Evolutionary conservation across 2,888 invertebrate species (phyloP).

Genomic region (Philaethria dido): DNA sequence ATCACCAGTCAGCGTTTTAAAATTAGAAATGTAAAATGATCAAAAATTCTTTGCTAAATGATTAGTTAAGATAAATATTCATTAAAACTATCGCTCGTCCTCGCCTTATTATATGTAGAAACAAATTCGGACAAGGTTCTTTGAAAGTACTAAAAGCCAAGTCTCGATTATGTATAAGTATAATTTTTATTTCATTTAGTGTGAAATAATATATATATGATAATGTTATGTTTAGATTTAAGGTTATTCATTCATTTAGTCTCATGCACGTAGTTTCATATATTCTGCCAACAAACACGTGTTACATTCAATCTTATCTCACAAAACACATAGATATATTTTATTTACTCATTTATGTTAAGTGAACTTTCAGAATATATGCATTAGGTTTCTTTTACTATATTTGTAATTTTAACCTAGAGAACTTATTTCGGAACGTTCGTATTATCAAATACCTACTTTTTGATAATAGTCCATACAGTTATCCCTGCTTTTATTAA

Average conservation of each 20-base stretch:
- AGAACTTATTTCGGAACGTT: not conserved
- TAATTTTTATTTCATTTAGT: constrained; percentile 20
- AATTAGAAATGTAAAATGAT: not conserved
- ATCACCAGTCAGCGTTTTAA: not conserved
- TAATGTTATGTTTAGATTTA: not conserved
- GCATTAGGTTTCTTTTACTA: constrained; percentile 17
- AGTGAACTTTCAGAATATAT: constrained; percentile 9
- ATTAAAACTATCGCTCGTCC: constrained; percentile 21
- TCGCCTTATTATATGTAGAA: constrained; percentile 19
- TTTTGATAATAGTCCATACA: not conserved
- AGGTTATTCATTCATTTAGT: constrained; percentile 24
- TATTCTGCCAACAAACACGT: constrained; percentile 41
- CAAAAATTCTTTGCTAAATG: constrained; percentile 3
- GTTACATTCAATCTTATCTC: constrained; percentile 42
- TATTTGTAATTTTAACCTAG: not conserved
- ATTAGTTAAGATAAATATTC: constrained; percentile 21
- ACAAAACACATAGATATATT: constrained; percentile 4
- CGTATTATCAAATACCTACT: not conserved
- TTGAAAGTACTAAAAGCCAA: constrained; percentile 17
- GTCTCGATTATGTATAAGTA: constrained; percentile 5
- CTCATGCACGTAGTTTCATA: constrained; percentile 21
- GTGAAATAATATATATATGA: not conserved
- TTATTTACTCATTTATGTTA: not conserved
- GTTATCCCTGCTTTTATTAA: not conserved
- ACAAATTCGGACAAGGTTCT: constrained; percentile 23